These are phyloP conservation scores for Hemibagrus guttatus DNA, from an alignment of 2,797 vertebrate species.

Conservation along the genomic window DNA sequence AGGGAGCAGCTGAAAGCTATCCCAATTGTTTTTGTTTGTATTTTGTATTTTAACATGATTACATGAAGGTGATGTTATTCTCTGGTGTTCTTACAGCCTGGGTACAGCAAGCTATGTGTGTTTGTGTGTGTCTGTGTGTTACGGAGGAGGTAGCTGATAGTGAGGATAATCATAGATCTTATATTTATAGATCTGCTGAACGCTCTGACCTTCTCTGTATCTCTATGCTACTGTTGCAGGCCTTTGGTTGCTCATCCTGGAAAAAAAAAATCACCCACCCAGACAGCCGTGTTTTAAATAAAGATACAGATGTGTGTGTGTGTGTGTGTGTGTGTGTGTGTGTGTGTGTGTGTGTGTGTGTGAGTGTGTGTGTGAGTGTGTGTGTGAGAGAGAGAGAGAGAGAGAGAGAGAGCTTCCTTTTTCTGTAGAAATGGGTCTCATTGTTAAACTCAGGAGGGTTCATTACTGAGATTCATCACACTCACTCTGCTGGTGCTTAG, in stretches of 20 bases:
- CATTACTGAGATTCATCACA: constrained; percentile 70
- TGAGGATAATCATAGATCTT: constrained; percentile 53
- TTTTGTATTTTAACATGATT: background rate
- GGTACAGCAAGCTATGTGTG: background rate
- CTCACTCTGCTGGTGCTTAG: constrained; percentile 61
- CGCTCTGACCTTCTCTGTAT: constrained; percentile 51
- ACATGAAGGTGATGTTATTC: constrained; percentile 4
- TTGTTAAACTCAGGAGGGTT: constrained; percentile 70
- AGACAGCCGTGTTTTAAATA: constrained; percentile 20
- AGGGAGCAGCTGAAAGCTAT: no score
- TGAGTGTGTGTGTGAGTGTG: background rate
- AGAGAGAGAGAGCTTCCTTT: constrained; percentile 23
- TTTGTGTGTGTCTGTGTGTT: constrained; percentile 14
- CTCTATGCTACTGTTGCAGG: constrained; percentile 27
- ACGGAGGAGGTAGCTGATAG: constrained; percentile 41
- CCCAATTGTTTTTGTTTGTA: no score
- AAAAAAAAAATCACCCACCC: background rate
- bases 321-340: background rate
- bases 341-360: background rate
- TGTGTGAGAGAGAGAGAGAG: background rate
- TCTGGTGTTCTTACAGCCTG: background rate
- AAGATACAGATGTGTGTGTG: constrained; percentile 2
- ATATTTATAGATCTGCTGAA: constrained; percentile 55
- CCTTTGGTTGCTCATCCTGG: background rate
- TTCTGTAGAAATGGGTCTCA: constrained; percentile 63